These are phyloP conservation scores for Microcebus lehilahytsara DNA, from an alignment of 2,113 vertebrate genomes.

Conservation along the genomic window DNA sequence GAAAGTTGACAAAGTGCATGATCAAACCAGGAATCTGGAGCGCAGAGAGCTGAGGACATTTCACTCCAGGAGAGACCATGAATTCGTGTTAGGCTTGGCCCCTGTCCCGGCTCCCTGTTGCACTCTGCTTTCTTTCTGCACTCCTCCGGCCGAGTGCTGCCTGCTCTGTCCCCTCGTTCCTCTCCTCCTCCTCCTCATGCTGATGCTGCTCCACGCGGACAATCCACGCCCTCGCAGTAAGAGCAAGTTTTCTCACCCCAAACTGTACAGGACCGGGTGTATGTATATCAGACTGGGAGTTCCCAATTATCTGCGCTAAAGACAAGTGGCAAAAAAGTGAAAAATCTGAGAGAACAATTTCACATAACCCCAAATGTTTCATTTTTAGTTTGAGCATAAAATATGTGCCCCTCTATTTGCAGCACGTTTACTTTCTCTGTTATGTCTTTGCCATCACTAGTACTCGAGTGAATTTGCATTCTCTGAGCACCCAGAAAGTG, in stretches of 20 bases:
- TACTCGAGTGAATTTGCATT: conserved; percentile 23
- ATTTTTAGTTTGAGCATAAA: conserved; percentile 40
- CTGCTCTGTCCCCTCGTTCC: neutral
- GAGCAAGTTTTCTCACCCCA: conserved; percentile 35
- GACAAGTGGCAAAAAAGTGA: conserved; percentile 10
- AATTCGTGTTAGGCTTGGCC: neutral
- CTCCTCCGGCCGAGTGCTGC: neutral
- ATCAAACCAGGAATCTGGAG: neutral
- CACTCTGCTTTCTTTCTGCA: neutral
- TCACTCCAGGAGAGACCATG: neutral
- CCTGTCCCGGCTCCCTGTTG: neutral
- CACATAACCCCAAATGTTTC: conserved; percentile 32
- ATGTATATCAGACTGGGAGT: conserved; percentile 39
- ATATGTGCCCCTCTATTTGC: neutral
- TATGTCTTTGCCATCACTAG: neutral
- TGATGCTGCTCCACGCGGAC: neutral
- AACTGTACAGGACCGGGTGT: neutral
- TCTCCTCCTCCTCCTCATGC: neutral
- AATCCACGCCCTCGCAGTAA: neutral
- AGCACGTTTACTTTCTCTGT: conserved; percentile 38
- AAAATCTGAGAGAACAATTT: conserved; percentile 35
- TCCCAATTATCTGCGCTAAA: conserved; percentile 34
- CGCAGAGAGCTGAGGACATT: neutral
- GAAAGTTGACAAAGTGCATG: neutral
- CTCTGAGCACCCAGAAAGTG: neutral